Conservation (phyloP, 2,113 vertebrate species). For the Dendrocopos noguchii region DNA sequence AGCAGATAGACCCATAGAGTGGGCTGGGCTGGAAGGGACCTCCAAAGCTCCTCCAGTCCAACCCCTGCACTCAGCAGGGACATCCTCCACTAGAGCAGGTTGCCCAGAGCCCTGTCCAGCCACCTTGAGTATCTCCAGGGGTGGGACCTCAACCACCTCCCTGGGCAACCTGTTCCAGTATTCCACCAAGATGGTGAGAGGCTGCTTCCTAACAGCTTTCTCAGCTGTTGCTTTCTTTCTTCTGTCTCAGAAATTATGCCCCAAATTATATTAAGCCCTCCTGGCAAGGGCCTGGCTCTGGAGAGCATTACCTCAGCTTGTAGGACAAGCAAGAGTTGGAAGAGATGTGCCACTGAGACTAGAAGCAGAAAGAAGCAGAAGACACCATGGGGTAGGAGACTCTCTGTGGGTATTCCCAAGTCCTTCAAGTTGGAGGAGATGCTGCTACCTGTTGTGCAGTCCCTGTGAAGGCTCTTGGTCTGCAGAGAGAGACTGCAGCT, state of each 20-base stretch:
- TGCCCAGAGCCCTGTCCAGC: too few relatives aligned
- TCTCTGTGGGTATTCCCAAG: not conserved
- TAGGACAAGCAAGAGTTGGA: not conserved
- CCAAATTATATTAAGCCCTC: not conserved
- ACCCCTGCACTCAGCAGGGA: too few relatives aligned
- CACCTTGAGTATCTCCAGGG: too few relatives aligned
- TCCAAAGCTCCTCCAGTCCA: too few relatives aligned
- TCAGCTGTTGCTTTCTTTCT: not conserved
- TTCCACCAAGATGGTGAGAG: not conserved
- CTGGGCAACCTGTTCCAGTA: too few relatives aligned
- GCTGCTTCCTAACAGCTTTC: not conserved
- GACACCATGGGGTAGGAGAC: not conserved
- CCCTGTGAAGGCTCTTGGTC: not conserved
- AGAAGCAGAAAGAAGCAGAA: not conserved
- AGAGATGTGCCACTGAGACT: not conserved
- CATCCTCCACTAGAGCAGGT: too few relatives aligned
- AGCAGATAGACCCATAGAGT: too few relatives aligned
- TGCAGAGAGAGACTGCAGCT: not conserved
- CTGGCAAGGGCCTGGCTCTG: not conserved
- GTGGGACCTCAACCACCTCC: too few relatives aligned
- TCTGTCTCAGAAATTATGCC: not conserved
- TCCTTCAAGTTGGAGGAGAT: not conserved
- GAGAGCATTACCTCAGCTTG: not conserved
- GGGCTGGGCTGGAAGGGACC: too few relatives aligned
- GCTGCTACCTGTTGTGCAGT: not conserved